Conservation (phyloP, 2,888 invertebrate genomes). For the Idaea aversata region DNA sequence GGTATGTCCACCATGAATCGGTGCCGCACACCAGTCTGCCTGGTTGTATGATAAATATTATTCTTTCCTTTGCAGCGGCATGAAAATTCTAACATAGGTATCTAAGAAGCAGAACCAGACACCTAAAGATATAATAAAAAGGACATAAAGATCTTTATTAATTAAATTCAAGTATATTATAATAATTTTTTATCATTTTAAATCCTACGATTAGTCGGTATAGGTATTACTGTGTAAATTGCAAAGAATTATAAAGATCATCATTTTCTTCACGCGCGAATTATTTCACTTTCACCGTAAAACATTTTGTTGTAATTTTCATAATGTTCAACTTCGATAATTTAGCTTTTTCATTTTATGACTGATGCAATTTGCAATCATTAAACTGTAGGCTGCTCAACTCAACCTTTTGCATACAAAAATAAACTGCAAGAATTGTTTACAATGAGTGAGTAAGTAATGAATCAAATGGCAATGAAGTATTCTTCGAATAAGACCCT, state of each 20-base stretch:
- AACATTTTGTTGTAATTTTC: constrained; percentile 9
- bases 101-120: too few relatives aligned
- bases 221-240: too few relatives aligned
- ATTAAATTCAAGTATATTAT: background rate
- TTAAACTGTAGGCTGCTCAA: too few relatives aligned
- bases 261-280: constrained; percentile 19
- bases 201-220: background rate
- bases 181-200: background rate
- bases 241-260: background rate
- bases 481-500: constrained; percentile 50
- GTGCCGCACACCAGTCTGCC: too few relatives aligned
- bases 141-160: too few relatives aligned
- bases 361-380: too few relatives aligned
- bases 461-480: constrained; percentile 48
- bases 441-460: constrained; percentile 18
- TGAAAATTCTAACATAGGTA: too few relatives aligned
- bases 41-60: too few relatives aligned
- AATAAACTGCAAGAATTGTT: constrained; percentile 12
- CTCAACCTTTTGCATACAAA: constrained; percentile 5
- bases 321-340: background rate
- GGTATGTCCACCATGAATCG: too few relatives aligned
- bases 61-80: too few relatives aligned
- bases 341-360: background rate
- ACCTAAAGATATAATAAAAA: too few relatives aligned
- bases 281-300: constrained; percentile 20